phyloP scores from a whole-genome alignment of 2,113 vertebrate genomes.

The Ibidorhyncha struthersii region DNA sequence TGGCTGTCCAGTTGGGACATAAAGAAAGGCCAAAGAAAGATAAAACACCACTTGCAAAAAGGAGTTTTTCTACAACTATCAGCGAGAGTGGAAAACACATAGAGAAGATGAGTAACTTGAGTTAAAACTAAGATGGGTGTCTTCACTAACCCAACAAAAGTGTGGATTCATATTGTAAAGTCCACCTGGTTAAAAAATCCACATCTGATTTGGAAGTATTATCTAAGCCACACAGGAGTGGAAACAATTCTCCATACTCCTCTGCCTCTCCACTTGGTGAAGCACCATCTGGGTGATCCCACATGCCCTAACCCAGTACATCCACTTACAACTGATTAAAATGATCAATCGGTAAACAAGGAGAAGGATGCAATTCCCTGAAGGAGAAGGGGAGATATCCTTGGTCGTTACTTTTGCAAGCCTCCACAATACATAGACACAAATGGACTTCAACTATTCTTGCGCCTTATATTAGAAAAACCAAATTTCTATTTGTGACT shows the following conservation, averaged over 20 bases:
- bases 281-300: neutral
- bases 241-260: neutral
- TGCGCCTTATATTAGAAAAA: neutral
- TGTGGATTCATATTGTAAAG: neutral
- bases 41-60: neutral
- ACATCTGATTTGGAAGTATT: neutral
- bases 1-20: conserved; percentile 3
- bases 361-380: neutral
- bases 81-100: neutral
- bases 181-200: neutral
- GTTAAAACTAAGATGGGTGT: neutral
- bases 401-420: neutral
- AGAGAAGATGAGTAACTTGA: neutral
- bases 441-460: rapidly evolving
- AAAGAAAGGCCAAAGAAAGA: neutral
- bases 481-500: neutral
- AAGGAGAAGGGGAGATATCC: neutral
- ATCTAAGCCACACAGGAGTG: rapidly evolving
- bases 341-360: rapidly evolving
- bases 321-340: neutral
- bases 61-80: neutral
- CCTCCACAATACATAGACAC: neutral
- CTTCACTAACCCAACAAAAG: neutral
- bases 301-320: rapidly evolving
- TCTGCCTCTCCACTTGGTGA: neutral